Percentiles rank a stretch among this genome's conserved stretches.
Evolutionary conservation across 2,888 invertebrate genomes (phyloP).

Genomic region (Thymelicus sylvestris): DNA sequence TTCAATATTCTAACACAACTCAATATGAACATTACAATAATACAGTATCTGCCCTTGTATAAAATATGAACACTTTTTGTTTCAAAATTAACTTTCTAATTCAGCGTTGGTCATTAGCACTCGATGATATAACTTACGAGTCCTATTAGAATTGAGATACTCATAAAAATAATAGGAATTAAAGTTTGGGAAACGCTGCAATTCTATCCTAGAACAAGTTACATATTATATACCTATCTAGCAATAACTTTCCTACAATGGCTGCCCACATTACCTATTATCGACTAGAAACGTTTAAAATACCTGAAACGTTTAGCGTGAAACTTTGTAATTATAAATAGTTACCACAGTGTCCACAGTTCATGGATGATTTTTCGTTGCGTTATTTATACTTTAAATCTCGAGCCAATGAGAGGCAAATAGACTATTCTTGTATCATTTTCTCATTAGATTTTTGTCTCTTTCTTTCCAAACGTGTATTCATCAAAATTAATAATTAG

Average conservation of each 20-base stretch:
- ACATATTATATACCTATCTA: not conserved
- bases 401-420: not conserved
- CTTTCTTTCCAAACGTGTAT: not conserved
- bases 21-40: conserved; percentile 40
- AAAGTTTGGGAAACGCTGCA: not conserved
- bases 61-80: conserved; percentile 66
- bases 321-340: not conserved
- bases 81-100: conserved; percentile 18
- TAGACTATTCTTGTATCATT: not conserved
- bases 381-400: conserved; percentile 4
- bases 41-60: conserved; percentile 44
- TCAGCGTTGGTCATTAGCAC: conserved; percentile 36
- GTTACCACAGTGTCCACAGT: conserved; percentile 6
- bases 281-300: conserved; percentile 38
- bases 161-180: too few species aligned
- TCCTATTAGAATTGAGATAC: not conserved
- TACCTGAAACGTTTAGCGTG: not conserved
- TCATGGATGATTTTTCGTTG: conserved; percentile 22
- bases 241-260: not conserved
- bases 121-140: not conserved
- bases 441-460: not conserved
- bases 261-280: conserved; percentile 35
- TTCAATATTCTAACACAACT: conserved; percentile 30
- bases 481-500: too few species aligned
- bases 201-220: not conserved